Conservation (phyloP, 2,888 invertebrate genomes). For the Polydesmus complanatus region DNA sequence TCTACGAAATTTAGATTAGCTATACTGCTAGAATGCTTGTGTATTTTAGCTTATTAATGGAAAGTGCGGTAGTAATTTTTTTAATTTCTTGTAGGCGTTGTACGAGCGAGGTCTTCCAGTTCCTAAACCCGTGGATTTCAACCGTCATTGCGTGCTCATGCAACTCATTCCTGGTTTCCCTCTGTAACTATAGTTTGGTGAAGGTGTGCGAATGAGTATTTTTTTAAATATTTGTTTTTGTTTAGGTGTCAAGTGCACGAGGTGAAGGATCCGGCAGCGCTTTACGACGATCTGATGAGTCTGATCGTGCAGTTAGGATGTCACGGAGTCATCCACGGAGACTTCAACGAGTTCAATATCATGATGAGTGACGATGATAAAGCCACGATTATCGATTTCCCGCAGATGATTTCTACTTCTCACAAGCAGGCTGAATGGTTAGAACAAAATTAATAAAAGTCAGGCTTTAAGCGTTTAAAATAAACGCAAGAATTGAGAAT, state of each 20-base stretch:
- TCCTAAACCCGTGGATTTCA: constrained; percentile 85
- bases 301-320: constrained; percentile 78
- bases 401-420: constrained; percentile 94
- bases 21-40: not conserved
- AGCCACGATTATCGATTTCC: constrained; percentile 89
- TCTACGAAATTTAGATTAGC: not conserved
- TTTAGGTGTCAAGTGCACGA: constrained; percentile 46
- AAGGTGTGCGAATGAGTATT: not conserved
- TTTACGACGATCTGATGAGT: constrained; percentile 90
- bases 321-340: constrained; percentile 94
- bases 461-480: no score
- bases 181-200: constrained; percentile 42
- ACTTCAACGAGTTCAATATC: constrained; percentile 98
- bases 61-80: constrained; percentile 2
- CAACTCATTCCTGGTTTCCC: constrained; percentile 71
- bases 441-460: no score
- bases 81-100: constrained; percentile 43
- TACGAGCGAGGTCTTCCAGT: constrained; percentile 83
- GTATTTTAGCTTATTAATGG: not conserved
- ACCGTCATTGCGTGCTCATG: constrained; percentile 91
- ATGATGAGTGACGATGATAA: constrained; percentile 64
- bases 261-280: constrained; percentile 51
- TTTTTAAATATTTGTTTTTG: not conserved
- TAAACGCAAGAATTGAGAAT: no score
- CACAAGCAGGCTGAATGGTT: constrained; percentile 79